Evolutionary conservation across 2,797 vertebrate genomes (phyloP), one percentile per base, ranked within the genome.

Genomic region (Scarus forsteni): DNA sequence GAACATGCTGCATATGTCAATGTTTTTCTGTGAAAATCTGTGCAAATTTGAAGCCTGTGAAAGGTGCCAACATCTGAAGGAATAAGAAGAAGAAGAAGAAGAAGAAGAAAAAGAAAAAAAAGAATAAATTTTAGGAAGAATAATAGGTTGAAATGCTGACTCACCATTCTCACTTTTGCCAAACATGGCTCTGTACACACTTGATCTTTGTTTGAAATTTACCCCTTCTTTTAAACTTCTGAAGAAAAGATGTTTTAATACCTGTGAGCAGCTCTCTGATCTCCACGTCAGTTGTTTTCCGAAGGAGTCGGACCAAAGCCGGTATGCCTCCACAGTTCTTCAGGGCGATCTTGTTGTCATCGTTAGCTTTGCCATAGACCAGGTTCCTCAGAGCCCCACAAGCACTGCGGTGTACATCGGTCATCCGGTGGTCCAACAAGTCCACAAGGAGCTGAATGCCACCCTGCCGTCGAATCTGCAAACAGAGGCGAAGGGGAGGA

Each of bases 211-310:
- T 27, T 27, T 27, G 27, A n/a, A n/a, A n/a, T n/a, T n/a, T 27
- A 2, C 27, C 27, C 27, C 27, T 27, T 27, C 27, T 4, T 27
- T 27, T 27, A 27, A 27, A 27, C 2, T 27, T 2, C 27, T 18
- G 10, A 50, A 9, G 8, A 10, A 48, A 10, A 49, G 9, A 9
- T 49, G 3, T 49, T 2, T 27, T 54, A 15, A 46, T 74, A 99
- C 98, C 98, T 94, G 98, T 99, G 83, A 99, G 97, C 86, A 99
- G 94, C 91, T 99, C 98, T 85, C 97, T 93, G 88, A 99, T 99
- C 95, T 99, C 98, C 91, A 99, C 92, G 51, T 99, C 98, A 0
- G 96, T 95, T 51, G 97, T 96, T 92, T 99, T 99, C 62, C 98
- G 95, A 14, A 99, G 97, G 72, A 99, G 92, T 55, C 98, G 95